Base-by-base conservation (phyloP, 2,888 invertebrate species). In the Oeneis ivallda region DNA sequence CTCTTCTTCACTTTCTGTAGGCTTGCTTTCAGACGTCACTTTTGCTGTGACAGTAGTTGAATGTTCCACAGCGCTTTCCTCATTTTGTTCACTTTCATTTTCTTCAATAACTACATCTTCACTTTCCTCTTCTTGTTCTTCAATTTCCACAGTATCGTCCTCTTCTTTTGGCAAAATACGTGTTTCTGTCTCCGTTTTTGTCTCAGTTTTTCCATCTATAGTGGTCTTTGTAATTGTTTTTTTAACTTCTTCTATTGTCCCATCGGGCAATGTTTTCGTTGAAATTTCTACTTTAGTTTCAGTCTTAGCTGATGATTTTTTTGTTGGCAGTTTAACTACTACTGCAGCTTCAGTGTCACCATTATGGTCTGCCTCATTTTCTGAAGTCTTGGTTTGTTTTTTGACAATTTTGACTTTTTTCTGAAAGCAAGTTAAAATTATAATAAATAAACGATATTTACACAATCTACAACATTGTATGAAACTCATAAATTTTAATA, bases 151-250 rank as follows among this genome's bases (percentile, higher is more conserved):
- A 52, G 84, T 86, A 52, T 75, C 76, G 64, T 75, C 75, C 32
- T 79, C 79, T 68, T 85, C 84, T 75, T 90, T 88, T 1, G 92
- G 87, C 70, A 85, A 80, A 49, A 81, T 85, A 68, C 75, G 84
- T n/a, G 86, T 91, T 75, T 91, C 88, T 15, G 85, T 91, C 79
- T 85, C 86, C 8, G 89, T 90, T 72, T 79, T 81, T 15, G 87
- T 89, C 77, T 89, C 87, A 37, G 88, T 89, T 73, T 81, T 89
- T 13, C 92, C 92, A 71, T 92, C 88, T 61, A 86, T 78, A 7
- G 87, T 92, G 1, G 89, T 91, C 77, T 80, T 90, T 47, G 90
- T 92, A 50, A 81, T 92, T 10, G 92, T 92, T 32, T 83, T 90
- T 78, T 87, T 91, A 1, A 84, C 75, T 81, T 92, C 92, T 74